Evolutionary conservation across 1,140 invertebrate species (phyloP).

Genomic region (Campodea augens): DNA sequence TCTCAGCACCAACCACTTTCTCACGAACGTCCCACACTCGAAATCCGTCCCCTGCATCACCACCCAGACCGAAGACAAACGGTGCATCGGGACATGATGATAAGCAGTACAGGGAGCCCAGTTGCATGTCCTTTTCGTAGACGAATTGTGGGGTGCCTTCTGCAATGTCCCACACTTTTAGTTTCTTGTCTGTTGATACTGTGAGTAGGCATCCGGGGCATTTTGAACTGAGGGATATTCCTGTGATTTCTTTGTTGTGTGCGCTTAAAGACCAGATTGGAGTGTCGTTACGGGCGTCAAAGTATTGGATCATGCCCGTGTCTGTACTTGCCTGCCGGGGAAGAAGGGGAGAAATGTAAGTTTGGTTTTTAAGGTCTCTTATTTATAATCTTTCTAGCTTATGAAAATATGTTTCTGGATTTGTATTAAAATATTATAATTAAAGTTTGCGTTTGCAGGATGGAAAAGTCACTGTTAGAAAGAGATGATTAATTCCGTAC

Average conservation of each 20-base stretch:
- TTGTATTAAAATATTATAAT: constrained; percentile 1
- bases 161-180: constrained; percentile 60
- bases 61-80: constrained; percentile 56
- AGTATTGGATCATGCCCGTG: constrained; percentile 53
- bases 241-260: constrained; percentile 63
- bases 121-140: constrained; percentile 36
- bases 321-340: constrained; percentile 48
- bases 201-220: constrained; percentile 51
- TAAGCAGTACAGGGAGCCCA: constrained; percentile 53
- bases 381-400: not conserved
- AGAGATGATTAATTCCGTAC: constrained; percentile 7
- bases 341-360: constrained; percentile 16
- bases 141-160: constrained; percentile 24
- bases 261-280: constrained; percentile 57
- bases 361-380: not conserved
- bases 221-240: constrained; percentile 41
- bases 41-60: constrained; percentile 59
- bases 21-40: constrained; percentile 51
- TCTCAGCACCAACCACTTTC: constrained; percentile 45
- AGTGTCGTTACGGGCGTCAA: constrained; percentile 51
- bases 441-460: not conserved
- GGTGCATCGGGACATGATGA: constrained; percentile 58
- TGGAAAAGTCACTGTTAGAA: constrained; percentile 7
- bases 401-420: not conserved
- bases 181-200: constrained; percentile 42